phyloP scores from a whole-genome alignment of 1,140 invertebrate species.

The Philopotamus ludificatus region DNA sequence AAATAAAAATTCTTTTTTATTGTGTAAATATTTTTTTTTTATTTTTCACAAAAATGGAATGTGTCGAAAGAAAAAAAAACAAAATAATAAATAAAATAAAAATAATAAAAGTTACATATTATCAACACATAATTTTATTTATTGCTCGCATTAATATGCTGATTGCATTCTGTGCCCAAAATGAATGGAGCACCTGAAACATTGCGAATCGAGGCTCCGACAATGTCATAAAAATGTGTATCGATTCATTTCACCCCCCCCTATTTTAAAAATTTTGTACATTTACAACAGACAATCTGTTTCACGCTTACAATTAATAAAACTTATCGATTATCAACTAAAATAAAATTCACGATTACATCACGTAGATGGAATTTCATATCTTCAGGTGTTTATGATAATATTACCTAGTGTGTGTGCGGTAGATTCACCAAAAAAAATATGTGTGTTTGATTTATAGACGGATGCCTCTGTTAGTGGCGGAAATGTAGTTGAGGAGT shows the following conservation, averaged over 20 bases:
- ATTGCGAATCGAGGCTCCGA: background rate
- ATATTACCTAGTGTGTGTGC: background rate
- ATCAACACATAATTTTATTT: background rate
- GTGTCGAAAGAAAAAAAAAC: background rate
- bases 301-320: conserved; percentile 23
- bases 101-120: background rate
- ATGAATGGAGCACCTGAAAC: background rate
- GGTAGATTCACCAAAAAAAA: background rate
- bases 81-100: conserved; percentile 10
- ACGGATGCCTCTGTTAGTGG: conserved; percentile 76
- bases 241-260: background rate
- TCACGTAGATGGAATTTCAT: conserved; percentile 8
- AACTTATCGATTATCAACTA: conserved; percentile 20
- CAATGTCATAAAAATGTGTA: background rate
- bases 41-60: background rate
- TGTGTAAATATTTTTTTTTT: background rate
- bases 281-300: conserved; percentile 13
- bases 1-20: background rate
- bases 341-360: conserved; percentile 21
- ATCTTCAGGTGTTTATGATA: background rate
- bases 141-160: background rate
- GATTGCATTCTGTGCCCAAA: too few relatives aligned
- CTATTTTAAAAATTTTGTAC: conserved; percentile 18
- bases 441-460: conserved; percentile 55
- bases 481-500: conserved; percentile 77